Evolutionary conservation across 2,113 vertebrate genomes (phyloP).

Genomic region (Rhea pennata): DNA sequence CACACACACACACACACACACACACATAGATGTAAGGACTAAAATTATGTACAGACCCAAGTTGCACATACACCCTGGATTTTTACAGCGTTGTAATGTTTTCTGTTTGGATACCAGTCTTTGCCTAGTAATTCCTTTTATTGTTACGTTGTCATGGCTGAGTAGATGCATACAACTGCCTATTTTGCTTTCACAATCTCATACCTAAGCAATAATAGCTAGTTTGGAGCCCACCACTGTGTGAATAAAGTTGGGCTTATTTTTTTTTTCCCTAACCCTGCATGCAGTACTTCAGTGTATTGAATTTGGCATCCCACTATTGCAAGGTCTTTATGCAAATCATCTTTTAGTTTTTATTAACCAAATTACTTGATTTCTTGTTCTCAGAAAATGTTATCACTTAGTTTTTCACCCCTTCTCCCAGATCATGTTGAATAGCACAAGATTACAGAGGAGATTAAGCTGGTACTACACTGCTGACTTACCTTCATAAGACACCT

Average conservation of each 20-base stretch:
- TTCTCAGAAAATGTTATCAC: not conserved
- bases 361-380: not conserved
- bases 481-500: not conserved
- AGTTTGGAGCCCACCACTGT: not conserved
- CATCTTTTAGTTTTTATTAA: not conserved
- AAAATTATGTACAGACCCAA: not conserved
- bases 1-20: no score
- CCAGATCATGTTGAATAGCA: not conserved
- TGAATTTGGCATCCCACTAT: not conserved
- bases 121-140: not conserved
- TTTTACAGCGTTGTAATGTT: not conserved
- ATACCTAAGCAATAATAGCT: not conserved
- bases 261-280: not conserved
- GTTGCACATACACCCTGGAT: not conserved
- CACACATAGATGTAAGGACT: not conserved
- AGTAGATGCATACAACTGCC: not conserved
- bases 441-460: not conserved
- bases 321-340: not conserved
- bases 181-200: not conserved
- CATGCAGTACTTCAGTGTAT: not conserved
- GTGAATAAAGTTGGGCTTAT: not conserved
- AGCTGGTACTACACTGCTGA: not conserved
- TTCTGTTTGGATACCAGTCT: not conserved
- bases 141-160: not conserved
- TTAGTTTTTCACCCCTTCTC: not conserved